phyloP scores from a whole-genome alignment of 2,888 invertebrate species.

The Melitaea athalia region DNA sequence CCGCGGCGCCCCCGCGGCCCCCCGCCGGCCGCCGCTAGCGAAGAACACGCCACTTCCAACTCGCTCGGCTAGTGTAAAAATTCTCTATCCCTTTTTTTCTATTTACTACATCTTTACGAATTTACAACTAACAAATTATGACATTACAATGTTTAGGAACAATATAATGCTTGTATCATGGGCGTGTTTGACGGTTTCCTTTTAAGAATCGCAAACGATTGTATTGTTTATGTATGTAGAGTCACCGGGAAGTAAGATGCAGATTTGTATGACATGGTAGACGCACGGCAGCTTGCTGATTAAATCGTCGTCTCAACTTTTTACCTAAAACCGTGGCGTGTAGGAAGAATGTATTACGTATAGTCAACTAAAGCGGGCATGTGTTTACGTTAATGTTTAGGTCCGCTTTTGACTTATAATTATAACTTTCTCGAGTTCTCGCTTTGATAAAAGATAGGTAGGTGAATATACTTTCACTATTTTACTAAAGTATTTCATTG shows the following conservation, averaged over 20 bases:
- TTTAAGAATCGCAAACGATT: too few species aligned
- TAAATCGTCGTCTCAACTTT: background rate
- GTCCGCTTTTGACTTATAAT: background rate
- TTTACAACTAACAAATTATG: constrained; percentile 16
- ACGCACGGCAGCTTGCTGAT: background rate
- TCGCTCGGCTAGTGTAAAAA: constrained; percentile 40
- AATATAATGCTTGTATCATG: background rate
- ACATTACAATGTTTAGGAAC: background rate
- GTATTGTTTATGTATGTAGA: background rate
- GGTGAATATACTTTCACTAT: background rate
- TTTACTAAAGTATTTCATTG: constrained; percentile 3
- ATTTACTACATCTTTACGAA: constrained; percentile 15
- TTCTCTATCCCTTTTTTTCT: constrained; percentile 41
- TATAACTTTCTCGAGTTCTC: constrained; percentile 8
- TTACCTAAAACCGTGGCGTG: background rate
- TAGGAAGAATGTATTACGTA: too few species aligned
- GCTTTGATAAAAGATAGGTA: constrained; percentile 2
- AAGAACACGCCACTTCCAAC: constrained; percentile 30
- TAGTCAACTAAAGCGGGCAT: background rate
- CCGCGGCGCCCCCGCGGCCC: constrained; percentile 45
- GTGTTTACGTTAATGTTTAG: background rate
- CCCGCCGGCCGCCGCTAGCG: constrained; percentile 31
- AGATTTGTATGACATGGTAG: background rate
- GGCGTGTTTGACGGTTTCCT: background rate
- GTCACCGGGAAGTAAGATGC: background rate